Percentiles rank a stretch among this genome's conserved stretches.
These are phyloP conservation scores for Microtus ochrogaster DNA, from an alignment of 2,113 vertebrate genomes.

Conservation along the genomic window DNA sequence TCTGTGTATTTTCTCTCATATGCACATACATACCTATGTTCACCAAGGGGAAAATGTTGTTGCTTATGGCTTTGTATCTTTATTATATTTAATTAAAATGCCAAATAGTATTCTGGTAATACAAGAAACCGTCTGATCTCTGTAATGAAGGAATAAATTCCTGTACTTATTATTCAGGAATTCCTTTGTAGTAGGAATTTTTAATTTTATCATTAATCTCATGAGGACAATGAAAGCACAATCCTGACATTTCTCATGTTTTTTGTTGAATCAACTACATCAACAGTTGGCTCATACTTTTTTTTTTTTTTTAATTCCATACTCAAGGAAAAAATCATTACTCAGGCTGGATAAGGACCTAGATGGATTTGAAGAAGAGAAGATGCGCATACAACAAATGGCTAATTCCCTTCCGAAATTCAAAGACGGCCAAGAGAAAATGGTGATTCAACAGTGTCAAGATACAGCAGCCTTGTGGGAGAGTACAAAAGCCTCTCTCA, in stretches of 20 bases:
- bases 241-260: not conserved
- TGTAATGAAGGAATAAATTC: not conserved
- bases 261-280: not conserved
- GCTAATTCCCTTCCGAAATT: constrained; percentile 79
- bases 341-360: constrained; percentile 90
- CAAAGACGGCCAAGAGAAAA: constrained; percentile 80
- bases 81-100: constrained; percentile 39
- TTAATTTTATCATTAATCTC: not conserved
- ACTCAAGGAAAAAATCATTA: constrained; percentile 91
- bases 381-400: constrained; percentile 86
- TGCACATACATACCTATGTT: not conserved
- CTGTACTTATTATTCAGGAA: not conserved
- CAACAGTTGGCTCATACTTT: not conserved
- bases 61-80: not conserved
- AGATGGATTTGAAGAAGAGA: constrained; percentile 87
- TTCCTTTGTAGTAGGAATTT: not conserved
- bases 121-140: not conserved
- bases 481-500: constrained; percentile 87
- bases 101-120: not conserved
- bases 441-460: constrained; percentile 82
- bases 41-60: not conserved
- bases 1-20: not conserved
- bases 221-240: not conserved
- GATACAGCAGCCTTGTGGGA: constrained; percentile 89
- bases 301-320: constrained; percentile 55